Evolutionary conservation across 2,888 invertebrate species (phyloP), one percentile per base, ranked within the genome.

Genomic region (Lordiphosa fenestrarum): DNA sequence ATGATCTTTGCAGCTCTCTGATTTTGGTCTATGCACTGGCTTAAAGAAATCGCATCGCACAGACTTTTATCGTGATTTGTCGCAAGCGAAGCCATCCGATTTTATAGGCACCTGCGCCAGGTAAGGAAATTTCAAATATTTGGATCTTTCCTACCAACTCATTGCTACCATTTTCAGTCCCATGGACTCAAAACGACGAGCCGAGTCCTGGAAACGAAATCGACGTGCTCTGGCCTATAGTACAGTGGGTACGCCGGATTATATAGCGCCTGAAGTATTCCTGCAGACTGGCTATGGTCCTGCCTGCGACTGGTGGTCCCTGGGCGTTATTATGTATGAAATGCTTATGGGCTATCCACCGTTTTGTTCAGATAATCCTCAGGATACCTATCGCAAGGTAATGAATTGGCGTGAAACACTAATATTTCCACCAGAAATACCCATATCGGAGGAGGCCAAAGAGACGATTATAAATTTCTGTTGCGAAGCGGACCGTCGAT

Each of bases 331-430:
- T 84, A 99, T 99, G 99, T 99, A 99, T 91, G 99, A 99, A 91
- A 99, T 99, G 99, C 92, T 99, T 76, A 99, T 99, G 90, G 99
- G 99, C 19, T 99, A 99, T 90, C 99, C 99, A 66, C 99, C 99
- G 53, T 99, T 99, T 91, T 99, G 99, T 90, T 99, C 99, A 56
- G 99, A 99, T 90, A 98, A 90, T 75, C 90, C 90, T 1, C 90
- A 90, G 67, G 90, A 90, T 61, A 90, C 90, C 59, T 90, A 90
- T 74, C 87, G 93, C 55, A 98, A 98, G 91, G 99, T 99, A 77
- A 98, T 99, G 98, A 98, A 98, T 87, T 99, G 99, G 99, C 93
- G 98, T 72, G 98, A 99, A 88, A 99, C 99, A 1, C 92, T 99
- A 59, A 94, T 97, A 54, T 99, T 99, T 90, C 99, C 99, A 10